Percentiles rank a stretch among this genome's conserved stretches.
phyloP scores from a whole-genome alignment of 2,797 vertebrate genomes.

The Pantherophis alleghaniensis region DNA sequence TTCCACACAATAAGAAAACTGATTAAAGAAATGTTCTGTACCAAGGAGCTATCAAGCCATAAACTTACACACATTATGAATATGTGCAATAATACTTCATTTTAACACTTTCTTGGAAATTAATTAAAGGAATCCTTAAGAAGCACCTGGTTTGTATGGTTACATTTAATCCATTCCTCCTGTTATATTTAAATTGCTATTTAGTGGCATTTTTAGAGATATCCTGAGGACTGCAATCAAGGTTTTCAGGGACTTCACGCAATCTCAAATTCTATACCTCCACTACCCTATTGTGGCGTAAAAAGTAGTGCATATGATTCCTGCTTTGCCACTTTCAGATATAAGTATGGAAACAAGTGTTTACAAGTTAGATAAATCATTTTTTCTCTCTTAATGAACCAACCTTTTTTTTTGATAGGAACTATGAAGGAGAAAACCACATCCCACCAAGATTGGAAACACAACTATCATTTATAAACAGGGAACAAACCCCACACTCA shows the following conservation, averaged over 20 bases:
- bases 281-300: not conserved
- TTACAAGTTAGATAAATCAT: not conserved
- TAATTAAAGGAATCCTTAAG: not conserved
- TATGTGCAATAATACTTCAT: not conserved
- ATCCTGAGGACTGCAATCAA: not conserved
- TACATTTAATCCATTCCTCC: not conserved
- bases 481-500: not conserved
- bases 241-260: not conserved
- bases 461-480: not conserved
- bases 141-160: not conserved
- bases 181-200: not conserved
- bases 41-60: not conserved
- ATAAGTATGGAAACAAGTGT: not conserved
- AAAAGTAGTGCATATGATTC: not conserved
- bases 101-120: conserved; percentile 17
- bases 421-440: not conserved
- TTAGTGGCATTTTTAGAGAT: not conserved
- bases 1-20: not conserved
- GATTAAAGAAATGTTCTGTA: not conserved
- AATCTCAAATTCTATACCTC: conserved; percentile 6
- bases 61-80: conserved; percentile 5
- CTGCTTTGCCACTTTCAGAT: conserved; percentile 6
- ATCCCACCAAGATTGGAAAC: not conserved
- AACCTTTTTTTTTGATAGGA: not conserved
- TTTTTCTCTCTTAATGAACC: not conserved